Evolutionary conservation across 2,888 invertebrate genomes (phyloP).

Genomic region (Capitulum mitella): DNA sequence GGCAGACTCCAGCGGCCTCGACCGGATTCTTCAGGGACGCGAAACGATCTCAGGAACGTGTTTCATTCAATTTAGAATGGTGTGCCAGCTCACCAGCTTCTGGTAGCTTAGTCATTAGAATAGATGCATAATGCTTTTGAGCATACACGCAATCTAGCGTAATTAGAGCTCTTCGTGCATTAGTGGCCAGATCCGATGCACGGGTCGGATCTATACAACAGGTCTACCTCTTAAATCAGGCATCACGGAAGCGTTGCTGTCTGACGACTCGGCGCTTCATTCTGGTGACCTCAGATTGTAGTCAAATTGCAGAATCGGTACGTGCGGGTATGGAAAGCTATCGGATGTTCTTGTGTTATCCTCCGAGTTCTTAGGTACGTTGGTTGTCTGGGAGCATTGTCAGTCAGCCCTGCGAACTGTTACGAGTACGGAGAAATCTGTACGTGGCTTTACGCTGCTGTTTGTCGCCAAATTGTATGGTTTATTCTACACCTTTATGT

Average conservation of each 20-base stretch:
- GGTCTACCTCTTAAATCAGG: background rate
- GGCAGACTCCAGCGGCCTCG: no score
- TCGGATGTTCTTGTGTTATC: background rate
- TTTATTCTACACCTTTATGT: background rate
- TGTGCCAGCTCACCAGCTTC: background rate
- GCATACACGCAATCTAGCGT: background rate
- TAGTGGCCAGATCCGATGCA: no score
- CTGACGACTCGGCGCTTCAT: background rate
- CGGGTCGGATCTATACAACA: background rate
- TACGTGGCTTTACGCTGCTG: background rate
- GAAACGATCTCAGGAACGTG: conserved; percentile 1
- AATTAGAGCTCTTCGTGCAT: no score
- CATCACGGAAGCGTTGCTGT: no score
- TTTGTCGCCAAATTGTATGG: background rate
- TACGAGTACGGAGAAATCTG: background rate
- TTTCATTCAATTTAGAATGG: background rate
- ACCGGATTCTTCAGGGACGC: background rate
- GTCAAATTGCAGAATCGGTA: background rate
- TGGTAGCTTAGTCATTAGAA: background rate
- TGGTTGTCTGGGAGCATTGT: background rate
- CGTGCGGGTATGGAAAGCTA: background rate
- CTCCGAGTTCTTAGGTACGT: background rate
- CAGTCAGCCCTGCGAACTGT: background rate
- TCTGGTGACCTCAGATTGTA: background rate
- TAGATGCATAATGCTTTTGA: background rate